Conservation (phyloP, 2,888 invertebrate species). For the Eilema griseolum region DNA sequence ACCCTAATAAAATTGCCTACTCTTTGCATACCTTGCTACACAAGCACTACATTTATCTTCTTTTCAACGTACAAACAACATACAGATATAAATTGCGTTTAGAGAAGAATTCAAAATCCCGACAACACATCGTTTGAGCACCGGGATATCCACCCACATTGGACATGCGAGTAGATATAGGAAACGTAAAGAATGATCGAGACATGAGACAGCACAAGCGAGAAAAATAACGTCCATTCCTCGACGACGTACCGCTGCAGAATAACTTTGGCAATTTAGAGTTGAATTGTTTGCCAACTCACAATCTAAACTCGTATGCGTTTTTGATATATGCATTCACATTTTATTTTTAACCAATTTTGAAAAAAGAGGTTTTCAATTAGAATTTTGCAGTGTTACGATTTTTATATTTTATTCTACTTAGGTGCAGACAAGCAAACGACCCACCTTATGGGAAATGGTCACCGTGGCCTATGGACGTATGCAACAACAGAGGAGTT, state of each 20-base stretch:
- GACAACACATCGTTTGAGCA: conserved; percentile 48
- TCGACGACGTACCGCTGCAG: conserved; percentile 49
- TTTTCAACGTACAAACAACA: conserved; percentile 15
- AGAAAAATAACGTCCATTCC: conserved; percentile 71
- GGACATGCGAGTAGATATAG: conserved; percentile 64
- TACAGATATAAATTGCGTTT: conserved; percentile 33
- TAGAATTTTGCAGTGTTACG: too few species aligned
- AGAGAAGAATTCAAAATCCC: conserved; percentile 36
- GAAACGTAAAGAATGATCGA: conserved; percentile 83
- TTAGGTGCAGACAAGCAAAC: too few species aligned
- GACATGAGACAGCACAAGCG: conserved; percentile 80
- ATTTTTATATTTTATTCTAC: too few species aligned
- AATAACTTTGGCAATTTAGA: conserved; percentile 70
- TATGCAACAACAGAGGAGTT: too few species aligned
- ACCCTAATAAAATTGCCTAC: background rate
- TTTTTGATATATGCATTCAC: conserved; percentile 18
- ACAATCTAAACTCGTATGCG: conserved; percentile 27
- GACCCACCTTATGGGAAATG: too few species aligned
- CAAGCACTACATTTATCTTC: background rate
- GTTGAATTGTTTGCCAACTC: conserved; percentile 58
- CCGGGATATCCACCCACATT: conserved; percentile 33
- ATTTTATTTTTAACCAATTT: too few species aligned
- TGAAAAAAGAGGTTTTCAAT: too few species aligned
- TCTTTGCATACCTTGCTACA: background rate
- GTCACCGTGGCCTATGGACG: too few species aligned